Evolutionary conservation across 53 echinoderm and acorn worm species (phyloP).

Genomic region (Paracentrotus lividus): DNA sequence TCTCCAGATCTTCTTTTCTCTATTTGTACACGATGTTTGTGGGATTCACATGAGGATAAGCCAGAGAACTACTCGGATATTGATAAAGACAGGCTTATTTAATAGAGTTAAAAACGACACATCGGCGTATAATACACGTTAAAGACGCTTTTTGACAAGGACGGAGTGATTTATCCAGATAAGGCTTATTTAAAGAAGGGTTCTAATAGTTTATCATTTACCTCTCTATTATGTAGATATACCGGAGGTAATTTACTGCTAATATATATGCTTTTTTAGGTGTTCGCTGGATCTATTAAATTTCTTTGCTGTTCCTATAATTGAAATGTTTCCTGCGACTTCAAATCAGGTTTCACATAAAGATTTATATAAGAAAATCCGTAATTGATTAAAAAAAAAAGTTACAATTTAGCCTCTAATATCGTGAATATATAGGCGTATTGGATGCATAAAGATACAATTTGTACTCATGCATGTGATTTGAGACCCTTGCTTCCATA

Average conservation of each 20-base stretch:
- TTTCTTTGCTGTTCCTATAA: background rate
- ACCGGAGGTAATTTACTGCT: constrained; percentile 18
- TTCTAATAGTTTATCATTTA: constrained; percentile 18
- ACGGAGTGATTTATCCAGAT: constrained; percentile 41
- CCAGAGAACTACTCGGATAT: background rate
- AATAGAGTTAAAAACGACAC: background rate
- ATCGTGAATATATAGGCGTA: no score
- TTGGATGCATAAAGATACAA: no score
- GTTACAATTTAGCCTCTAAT: no score
- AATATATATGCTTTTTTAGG: background rate
- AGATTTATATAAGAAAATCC: no score
- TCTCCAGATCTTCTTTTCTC: background rate
- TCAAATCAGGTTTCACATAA: background rate
- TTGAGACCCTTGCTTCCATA: no score
- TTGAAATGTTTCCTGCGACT: constrained; percentile 41
- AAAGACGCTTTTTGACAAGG: constrained; percentile 52
- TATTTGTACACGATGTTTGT: background rate
- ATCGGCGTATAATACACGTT: background rate
- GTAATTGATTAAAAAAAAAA: no score
- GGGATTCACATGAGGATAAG: constrained; percentile 1
- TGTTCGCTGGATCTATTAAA: background rate
- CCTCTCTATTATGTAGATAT: background rate
- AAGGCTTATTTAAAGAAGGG: background rate
- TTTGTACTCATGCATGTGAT: no score
- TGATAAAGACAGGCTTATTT: constrained; percentile 9